Evolutionary conservation across 2,797 vertebrate genomes (phyloP).

Genomic region (Glyptemys insculpta): DNA sequence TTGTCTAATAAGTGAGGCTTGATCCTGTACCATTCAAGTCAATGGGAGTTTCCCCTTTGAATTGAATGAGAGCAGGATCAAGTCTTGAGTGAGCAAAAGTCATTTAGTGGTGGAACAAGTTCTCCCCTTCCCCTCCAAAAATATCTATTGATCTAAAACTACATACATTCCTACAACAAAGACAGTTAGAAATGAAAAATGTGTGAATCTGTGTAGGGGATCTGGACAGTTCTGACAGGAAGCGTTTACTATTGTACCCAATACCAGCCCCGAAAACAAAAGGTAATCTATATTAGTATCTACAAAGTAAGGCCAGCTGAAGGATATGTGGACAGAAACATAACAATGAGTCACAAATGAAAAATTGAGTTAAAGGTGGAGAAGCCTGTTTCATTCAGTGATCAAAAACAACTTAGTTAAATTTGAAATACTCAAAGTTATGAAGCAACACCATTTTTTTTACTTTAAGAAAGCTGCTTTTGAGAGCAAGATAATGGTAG

Average conservation of each 20-base stretch:
- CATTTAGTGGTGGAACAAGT: not conserved
- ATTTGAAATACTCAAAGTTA: not conserved
- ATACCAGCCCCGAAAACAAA: not conserved
- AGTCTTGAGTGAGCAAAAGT: not conserved
- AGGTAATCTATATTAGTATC: not conserved
- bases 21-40: not conserved
- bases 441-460: not conserved
- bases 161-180: not conserved
- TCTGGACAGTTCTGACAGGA: not conserved
- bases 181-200: not conserved
- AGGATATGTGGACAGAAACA: not conserved
- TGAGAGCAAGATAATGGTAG: constrained; percentile 3
- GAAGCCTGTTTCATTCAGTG: not conserved
- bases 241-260: not conserved
- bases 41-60: not conserved
- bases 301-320: not conserved
- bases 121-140: not conserved
- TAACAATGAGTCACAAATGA: not conserved
- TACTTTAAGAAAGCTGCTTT: not conserved
- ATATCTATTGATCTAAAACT: not conserved
- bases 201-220: not conserved
- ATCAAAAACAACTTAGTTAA: not conserved
- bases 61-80: not conserved
- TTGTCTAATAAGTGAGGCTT: not conserved
- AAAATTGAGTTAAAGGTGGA: not conserved